phyloP scores from a whole-genome alignment of 2,797 vertebrate genomes.

The Martes flavigula region DNA sequence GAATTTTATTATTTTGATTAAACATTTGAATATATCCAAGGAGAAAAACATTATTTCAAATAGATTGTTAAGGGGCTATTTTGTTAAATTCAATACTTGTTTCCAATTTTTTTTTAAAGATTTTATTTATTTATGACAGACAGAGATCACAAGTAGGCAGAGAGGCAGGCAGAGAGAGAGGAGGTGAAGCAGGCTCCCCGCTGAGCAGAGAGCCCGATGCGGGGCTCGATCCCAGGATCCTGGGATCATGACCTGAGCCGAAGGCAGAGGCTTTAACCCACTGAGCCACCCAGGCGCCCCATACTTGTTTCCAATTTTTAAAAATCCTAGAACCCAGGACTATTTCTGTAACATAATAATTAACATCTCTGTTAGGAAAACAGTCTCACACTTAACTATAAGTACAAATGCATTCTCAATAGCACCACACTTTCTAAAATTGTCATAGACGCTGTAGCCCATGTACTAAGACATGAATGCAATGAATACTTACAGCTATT shows the following conservation, averaged over 20 bases:
- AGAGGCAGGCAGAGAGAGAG: too few species aligned
- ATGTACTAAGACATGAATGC: not conserved
- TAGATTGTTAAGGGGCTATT: not conserved
- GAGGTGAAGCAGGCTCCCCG: too few species aligned
- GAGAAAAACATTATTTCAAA: constrained; percentile 8
- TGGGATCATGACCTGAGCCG: too few species aligned
- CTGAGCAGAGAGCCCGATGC: too few species aligned
- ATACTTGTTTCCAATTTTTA: not conserved
- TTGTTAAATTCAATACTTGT: not conserved
- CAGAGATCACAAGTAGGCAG: too few species aligned
- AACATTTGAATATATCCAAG: not conserved
- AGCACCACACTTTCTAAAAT: not conserved
- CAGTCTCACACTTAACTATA: not conserved
- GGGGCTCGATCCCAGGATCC: too few species aligned
- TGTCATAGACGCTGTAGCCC: not conserved
- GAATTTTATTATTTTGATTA: not conserved
- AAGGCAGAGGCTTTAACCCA: too few species aligned
- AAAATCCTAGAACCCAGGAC: not conserved
- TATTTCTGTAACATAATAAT: not conserved
- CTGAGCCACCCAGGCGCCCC: too few species aligned
- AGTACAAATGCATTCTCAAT: not conserved
- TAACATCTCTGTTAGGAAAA: not conserved
- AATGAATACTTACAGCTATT: not conserved
- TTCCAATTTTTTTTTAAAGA: not conserved
- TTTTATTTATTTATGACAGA: too few species aligned